Evolutionary conservation across 2,797 vertebrate genomes (phyloP), one percentile per base, ranked within the genome.

Genomic region (Micromesistius poutassou): DNA sequence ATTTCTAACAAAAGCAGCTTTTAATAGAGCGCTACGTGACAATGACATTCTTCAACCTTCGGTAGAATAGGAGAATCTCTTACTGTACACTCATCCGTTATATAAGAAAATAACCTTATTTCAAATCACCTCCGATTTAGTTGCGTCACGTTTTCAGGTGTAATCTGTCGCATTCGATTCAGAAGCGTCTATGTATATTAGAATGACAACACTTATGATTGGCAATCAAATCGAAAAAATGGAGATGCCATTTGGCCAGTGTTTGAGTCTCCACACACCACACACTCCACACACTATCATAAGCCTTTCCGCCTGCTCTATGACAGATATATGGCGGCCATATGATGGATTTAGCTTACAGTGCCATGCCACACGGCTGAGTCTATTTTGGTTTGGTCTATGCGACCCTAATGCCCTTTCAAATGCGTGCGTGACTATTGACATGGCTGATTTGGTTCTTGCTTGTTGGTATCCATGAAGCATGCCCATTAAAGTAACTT

Each of bases 1-100:
- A 87, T 78, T 79, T 88, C 88, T 80, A 91, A 91, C 88, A 91
- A 91, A 79, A 83, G 71, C 79, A 82, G 78, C 82, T 77, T 89
- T 91, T 87, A 88, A 86, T 86, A 81, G 74, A 79, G 83, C 72
- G 78, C 25, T 4, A 10, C 79, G 83, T 80, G 83, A 82, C 72
- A 74, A 84, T 80, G 82, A 89, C 71, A 72, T 14, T 77, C 81
- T 86, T 50, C 77, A 86, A 81, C 80, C 72, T 79, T 46, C 72
- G 70, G 78, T 76, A 82, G 76, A 80, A 79, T 89, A 88, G 81
- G 83, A 85, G 74, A 72, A 82, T 31, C 46, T 79, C 76, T 82
- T 78, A 88, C 82, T 35, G 78, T 82, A 78, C 82, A 85, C 79
- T 77, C 1, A 0, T 66, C 62, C 10, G 7, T 10, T 25, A 25